Percentiles rank a stretch among this genome's conserved stretches.
These are phyloP conservation scores for Petrolisthes cinctipes DNA, from an alignment of 2,888 invertebrate species.

Conservation along the genomic window DNA sequence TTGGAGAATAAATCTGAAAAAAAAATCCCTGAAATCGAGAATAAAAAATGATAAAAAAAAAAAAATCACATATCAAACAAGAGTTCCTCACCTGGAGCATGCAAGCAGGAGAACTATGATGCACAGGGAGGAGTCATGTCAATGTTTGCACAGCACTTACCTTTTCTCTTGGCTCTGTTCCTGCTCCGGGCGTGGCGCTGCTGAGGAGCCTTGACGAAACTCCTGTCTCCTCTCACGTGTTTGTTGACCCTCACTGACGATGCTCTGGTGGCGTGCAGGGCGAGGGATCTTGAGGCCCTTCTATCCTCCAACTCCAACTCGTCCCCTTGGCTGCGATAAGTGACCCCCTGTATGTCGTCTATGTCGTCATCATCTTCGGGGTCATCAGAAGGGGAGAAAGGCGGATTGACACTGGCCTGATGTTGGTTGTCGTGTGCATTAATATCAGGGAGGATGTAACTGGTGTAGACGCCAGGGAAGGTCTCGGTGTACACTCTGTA, in stretches of 20 bases:
- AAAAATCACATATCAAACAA: too few relatives aligned
- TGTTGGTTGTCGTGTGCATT: neutral
- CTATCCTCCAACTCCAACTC: conserved; percentile 7
- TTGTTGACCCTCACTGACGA: conserved; percentile 17
- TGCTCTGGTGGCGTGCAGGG: conserved; percentile 17
- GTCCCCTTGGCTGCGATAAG: conserved; percentile 10
- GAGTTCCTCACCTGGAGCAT: too few relatives aligned
- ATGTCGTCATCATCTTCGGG: neutral
- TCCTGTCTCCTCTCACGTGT: conserved; percentile 25
- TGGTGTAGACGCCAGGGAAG: conserved; percentile 22
- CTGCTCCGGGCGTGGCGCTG: conserved; percentile 49
- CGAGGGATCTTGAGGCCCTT: conserved; percentile 1
- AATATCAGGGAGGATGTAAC: conserved; percentile 4
- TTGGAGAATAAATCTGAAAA: too few relatives aligned
- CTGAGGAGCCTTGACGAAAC: conserved; percentile 34
- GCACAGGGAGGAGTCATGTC: too few relatives aligned
- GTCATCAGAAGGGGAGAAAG: neutral
- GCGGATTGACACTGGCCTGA: too few relatives aligned
- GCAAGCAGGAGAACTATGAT: too few relatives aligned
- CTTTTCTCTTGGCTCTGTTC: conserved; percentile 49
- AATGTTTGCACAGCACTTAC: conserved; percentile 2
- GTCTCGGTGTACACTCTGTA: conserved; percentile 33
- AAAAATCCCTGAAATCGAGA: too few relatives aligned
- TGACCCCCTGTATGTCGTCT: neutral
- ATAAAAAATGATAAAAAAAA: too few relatives aligned